phyloP scores from a whole-genome alignment of 2,888 invertebrate species.

The Ormyrus thymus region DNA sequence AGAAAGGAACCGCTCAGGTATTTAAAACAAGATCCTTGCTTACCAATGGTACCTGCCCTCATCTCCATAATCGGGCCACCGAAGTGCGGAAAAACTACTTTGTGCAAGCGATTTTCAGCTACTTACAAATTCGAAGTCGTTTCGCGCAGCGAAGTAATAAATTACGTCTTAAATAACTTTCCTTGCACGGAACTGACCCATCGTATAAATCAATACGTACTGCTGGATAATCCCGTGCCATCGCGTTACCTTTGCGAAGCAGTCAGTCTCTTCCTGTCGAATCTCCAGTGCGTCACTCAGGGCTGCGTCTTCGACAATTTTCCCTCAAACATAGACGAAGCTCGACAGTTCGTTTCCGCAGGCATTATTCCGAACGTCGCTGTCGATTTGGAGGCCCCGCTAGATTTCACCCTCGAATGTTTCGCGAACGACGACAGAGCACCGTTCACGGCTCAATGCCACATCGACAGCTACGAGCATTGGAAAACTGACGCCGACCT shows the following conservation, averaged over 20 bases:
- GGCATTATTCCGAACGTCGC: conserved; percentile 79
- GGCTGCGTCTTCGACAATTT: conserved; percentile 82
- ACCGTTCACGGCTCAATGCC: not conserved
- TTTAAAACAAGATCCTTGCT: conserved; percentile 73
- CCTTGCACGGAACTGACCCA: conserved; percentile 77
- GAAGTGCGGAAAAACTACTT: conserved; percentile 79
- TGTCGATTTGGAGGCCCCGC: conserved; percentile 76
- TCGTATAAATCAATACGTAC: conserved; percentile 73
- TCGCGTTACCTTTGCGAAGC: conserved; percentile 76
- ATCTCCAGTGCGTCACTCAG: conserved; percentile 76
- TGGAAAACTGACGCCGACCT: conserved; percentile 73
- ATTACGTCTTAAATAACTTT: conserved; percentile 76
- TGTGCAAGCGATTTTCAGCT: conserved; percentile 77
- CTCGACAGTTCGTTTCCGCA: conserved; percentile 75
- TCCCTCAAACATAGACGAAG: conserved; percentile 77
- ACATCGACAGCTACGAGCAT: conserved; percentile 63
- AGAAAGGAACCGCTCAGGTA: conserved; percentile 78
- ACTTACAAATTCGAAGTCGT: conserved; percentile 78
- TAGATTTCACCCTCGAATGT: conserved; percentile 73
- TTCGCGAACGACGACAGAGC: conserved; percentile 64
- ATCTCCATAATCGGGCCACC: conserved; percentile 80
- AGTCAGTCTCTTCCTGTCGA: conserved; percentile 77
- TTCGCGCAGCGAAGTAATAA: conserved; percentile 77
- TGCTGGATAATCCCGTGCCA: conserved; percentile 74
- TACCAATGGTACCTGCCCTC: conserved; percentile 76